phyloP scores from a whole-genome alignment of 1,140 invertebrate species.

The Oryzaephilus surinamensis region DNA sequence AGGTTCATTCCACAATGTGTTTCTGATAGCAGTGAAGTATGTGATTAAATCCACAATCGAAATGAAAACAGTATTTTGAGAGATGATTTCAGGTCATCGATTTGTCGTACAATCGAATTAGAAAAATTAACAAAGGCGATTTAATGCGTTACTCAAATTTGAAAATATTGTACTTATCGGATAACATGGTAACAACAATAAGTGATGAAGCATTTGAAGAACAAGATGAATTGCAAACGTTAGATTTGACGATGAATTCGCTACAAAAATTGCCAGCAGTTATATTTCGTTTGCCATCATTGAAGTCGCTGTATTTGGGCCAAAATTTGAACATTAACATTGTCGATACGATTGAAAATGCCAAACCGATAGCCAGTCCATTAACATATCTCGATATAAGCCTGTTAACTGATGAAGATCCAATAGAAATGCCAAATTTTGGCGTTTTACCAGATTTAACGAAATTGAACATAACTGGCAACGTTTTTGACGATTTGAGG shows the following conservation, averaged over 20 bases:
- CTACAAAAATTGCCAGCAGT: conserved; percentile 40
- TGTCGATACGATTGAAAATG: conserved; percentile 16
- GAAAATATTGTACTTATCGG: conserved; percentile 46
- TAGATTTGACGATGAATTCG: conserved; percentile 22
- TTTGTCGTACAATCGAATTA: conserved; percentile 49
- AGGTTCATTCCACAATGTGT: conserved; percentile 25
- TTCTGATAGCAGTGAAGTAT: conserved; percentile 20
- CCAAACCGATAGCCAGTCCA: conserved; percentile 20
- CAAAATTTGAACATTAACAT: conserved; percentile 38
- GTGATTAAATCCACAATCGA: not conserved
- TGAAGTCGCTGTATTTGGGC: conserved; percentile 46
- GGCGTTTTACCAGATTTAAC: conserved; percentile 18
- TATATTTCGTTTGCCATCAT: conserved; percentile 43
- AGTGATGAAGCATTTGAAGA: conserved; percentile 42
- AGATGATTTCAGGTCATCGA: conserved; percentile 46
- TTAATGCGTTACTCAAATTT: conserved; percentile 44
- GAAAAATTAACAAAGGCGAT: conserved; percentile 42
- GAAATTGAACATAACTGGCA: conserved; percentile 20
- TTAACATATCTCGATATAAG: conserved; percentile 24
- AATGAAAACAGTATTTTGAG: not conserved
- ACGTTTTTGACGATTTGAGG: conserved; percentile 8
- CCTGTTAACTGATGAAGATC: conserved; percentile 15
- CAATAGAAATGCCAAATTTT: conserved; percentile 19
- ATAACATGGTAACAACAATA: conserved; percentile 48
- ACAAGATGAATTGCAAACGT: conserved; percentile 12